Percentiles rank a stretch among this genome's conserved stretches.
phyloP scores from a whole-genome alignment of 2,888 invertebrate genomes.

The Globia sparganii region DNA sequence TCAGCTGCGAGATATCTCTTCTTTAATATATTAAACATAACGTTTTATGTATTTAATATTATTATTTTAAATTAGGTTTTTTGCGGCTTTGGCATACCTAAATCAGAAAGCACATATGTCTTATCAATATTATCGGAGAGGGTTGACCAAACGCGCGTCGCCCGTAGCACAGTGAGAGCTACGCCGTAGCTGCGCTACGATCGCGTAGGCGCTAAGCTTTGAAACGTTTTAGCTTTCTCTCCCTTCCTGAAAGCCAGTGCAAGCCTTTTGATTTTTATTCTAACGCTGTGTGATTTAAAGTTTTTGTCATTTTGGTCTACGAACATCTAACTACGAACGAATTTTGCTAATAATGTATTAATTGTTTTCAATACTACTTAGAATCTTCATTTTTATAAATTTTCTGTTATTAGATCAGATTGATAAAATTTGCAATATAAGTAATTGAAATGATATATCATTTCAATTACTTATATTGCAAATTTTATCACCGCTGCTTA shows the following conservation, averaged over 20 bases:
- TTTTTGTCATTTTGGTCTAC: background rate
- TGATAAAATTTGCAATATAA: too few species aligned
- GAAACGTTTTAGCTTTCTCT: background rate
- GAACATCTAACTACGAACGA: background rate
- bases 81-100: background rate
- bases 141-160: background rate
- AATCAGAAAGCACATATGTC: background rate
- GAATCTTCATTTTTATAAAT: background rate
- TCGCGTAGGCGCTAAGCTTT: slow-evolving; percentile 19
- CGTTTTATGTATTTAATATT: too few species aligned
- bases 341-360: background rate
- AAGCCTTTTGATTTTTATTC: background rate
- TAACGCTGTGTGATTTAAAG: background rate
- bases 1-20: background rate
- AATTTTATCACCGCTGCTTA: background rate
- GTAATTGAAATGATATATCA: too few species aligned
- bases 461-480: too few species aligned
- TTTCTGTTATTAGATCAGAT: background rate
- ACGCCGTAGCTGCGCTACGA: slow-evolving; percentile 43
- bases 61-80: background rate
- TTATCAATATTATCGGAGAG: background rate
- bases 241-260: background rate
- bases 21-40: too few species aligned
- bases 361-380: background rate
- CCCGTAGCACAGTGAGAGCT: background rate